Evolutionary conservation across 2,113 vertebrate species (phyloP), one percentile per base, ranked within the genome.

Genomic region (Clinocottus analis): DNA sequence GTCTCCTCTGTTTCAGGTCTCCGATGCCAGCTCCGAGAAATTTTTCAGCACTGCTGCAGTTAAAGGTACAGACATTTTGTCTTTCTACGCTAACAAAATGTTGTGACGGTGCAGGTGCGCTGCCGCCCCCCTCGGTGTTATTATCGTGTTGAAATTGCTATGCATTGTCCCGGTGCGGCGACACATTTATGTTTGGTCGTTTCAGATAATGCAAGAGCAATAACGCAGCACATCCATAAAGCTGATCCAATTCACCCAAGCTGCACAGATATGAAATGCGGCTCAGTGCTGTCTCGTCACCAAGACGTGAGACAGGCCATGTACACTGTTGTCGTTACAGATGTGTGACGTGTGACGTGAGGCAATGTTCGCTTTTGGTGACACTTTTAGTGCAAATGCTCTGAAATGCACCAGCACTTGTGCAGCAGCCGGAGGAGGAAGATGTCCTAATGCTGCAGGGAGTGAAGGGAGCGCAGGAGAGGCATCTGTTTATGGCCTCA

Each of bases 1-100:
- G 51, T 87, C 75, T 90, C 88, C 85, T 96, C 63, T 94, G 78
- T 95, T 96, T 70, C 93, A 99, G 98, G 96, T 95, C 70, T 98
- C 98, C 35, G 97, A 99, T 97, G 97, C 97, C 92, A 95, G 94
- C 93, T 99, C 97, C 64, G 98, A 99, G 90, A 98, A 96, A 92
- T 95, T 98, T 87, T 99, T 99, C 95, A 98, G 96, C 94, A 95
- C 97, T 72, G 95, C 96, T 89, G 91, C 96, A 95, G 95, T 95
- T 95, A 99, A 98, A 98, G 98, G 98, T 99, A 97, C 90, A 80
- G 31, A 43, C 17, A 35, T 45, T 49, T 47, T 61, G 21, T 33
- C n/a, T 7, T 49, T 3, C 1, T 33, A 11, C 43, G 2, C 0
- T 43, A 13, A n/a, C 69, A 16, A 45, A 68, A 16, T 55, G 45